These are phyloP conservation scores for Chelidonichthys spinosus DNA, from an alignment of 2,797 vertebrate species.

Conservation along the genomic window DNA sequence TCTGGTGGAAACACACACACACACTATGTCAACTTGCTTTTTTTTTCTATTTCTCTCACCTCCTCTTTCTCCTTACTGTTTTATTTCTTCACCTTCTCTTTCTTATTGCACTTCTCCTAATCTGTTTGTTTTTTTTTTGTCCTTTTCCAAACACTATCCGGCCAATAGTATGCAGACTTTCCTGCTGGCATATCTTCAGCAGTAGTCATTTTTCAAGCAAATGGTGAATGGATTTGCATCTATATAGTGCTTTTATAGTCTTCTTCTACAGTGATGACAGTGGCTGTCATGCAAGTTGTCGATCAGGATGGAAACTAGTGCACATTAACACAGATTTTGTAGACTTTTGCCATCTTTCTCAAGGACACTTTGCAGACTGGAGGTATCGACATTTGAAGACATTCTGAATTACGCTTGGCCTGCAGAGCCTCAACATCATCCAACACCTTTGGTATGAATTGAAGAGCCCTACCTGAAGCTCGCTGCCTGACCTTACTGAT, in stretches of 20 bases:
- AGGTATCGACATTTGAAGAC: too few relatives aligned
- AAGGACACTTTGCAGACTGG: too few relatives aligned
- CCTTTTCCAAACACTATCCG: neutral
- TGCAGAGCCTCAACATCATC: conserved; percentile 7
- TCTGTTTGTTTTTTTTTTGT: conserved; percentile 8
- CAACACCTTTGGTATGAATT: conserved; percentile 10
- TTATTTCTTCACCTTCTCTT: conserved; percentile 18
- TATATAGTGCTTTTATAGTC: too few relatives aligned
- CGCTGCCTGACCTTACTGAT: neutral
- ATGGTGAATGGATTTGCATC: too few relatives aligned
- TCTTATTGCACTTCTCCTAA: neutral
- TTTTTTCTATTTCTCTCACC: conserved; percentile 31
- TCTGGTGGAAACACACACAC: conserved; percentile 48
- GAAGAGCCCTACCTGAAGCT: conserved; percentile 1
- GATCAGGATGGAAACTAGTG: too few relatives aligned
- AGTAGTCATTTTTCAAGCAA: too few relatives aligned
- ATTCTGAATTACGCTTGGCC: conserved; percentile 1
- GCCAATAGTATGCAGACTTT: neutral
- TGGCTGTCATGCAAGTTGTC: too few relatives aligned
- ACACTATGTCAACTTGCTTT: conserved; percentile 16
- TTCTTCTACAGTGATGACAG: too few relatives aligned
- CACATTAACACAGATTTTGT: too few relatives aligned
- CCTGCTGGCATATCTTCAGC: neutral
- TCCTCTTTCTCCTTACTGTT: conserved; percentile 12
- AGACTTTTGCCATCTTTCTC: too few relatives aligned